Evolutionary conservation across 2,113 vertebrate species (phyloP).

Genomic region (Chrysemys picta): DNA sequence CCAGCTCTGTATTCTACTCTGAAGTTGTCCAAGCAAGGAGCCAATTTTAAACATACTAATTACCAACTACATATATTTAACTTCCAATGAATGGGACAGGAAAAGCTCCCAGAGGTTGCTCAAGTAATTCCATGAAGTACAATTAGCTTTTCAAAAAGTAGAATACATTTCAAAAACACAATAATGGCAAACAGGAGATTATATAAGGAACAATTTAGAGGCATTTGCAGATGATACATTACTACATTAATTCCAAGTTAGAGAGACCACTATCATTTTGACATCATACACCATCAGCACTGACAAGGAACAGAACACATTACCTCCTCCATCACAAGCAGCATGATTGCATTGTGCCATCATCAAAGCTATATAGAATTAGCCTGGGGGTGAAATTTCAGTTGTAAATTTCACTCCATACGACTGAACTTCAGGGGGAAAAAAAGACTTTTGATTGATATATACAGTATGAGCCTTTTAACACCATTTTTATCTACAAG

Average conservation of each 20-base stretch:
- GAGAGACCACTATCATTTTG: neutral
- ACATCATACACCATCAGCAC: neutral
- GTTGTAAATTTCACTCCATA: neutral
- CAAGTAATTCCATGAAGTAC: conserved; percentile 35
- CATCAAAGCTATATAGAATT: neutral
- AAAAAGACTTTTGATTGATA: neutral
- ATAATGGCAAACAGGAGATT: neutral
- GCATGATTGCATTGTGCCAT: neutral
- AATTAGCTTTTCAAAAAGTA: conserved; percentile 9
- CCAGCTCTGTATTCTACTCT: conserved; percentile 41
- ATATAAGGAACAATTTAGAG: neutral
- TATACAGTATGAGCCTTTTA: neutral
- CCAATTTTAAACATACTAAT: conserved; percentile 71
- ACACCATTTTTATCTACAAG: fast-evolving
- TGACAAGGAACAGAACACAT: neutral
- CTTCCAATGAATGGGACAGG: conserved; percentile 41
- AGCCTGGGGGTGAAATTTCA: neutral
- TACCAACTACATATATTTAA: conserved; percentile 62
- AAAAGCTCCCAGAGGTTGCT: conserved; percentile 47
- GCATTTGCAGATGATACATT: neutral
- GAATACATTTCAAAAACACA: conserved; percentile 27
- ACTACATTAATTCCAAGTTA: neutral
- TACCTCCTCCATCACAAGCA: too few species aligned
- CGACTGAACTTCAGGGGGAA: neutral
- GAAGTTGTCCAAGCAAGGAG: conserved; percentile 64